phyloP scores from a whole-genome alignment of 1,140 invertebrate species.

The Agrilus planipennis region DNA sequence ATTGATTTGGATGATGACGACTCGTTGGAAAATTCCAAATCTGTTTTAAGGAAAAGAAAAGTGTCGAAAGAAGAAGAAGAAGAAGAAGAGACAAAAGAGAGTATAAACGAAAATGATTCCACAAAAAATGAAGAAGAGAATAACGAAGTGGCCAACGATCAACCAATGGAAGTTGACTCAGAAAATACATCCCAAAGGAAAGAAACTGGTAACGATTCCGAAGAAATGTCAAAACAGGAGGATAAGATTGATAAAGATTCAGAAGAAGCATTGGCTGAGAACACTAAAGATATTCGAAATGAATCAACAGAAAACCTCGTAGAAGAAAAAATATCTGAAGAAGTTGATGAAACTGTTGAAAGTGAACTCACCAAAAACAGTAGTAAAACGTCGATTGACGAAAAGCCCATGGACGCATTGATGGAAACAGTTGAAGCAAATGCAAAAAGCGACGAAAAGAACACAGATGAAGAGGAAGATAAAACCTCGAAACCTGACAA shows the following conservation, averaged over 20 bases:
- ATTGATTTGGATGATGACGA: constrained; percentile 6
- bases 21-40: constrained; percentile 2
- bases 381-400: too few species aligned
- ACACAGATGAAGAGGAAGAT: constrained; percentile 2
- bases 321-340: not conserved
- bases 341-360: constrained; percentile 4
- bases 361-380: not conserved
- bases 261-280: constrained; percentile 1
- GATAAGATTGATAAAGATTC: constrained; percentile 5
- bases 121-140: not conserved
- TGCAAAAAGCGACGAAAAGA: constrained; percentile 1
- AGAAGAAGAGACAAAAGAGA: constrained; percentile 3
- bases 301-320: not conserved
- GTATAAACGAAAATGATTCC: constrained; percentile 1
- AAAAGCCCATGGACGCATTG: not conserved
- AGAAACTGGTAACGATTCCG: not conserved
- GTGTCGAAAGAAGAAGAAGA: not conserved
- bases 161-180: not conserved
- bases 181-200: not conserved
- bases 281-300: constrained; percentile 4
- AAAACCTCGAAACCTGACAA: not conserved
- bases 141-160: not conserved
- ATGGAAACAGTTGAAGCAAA: constrained; percentile 1
- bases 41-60: not conserved
- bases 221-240: constrained; percentile 2